Base-by-base conservation (phyloP, 2,113 vertebrate genomes). In the Barnardius zonarius region DNA sequence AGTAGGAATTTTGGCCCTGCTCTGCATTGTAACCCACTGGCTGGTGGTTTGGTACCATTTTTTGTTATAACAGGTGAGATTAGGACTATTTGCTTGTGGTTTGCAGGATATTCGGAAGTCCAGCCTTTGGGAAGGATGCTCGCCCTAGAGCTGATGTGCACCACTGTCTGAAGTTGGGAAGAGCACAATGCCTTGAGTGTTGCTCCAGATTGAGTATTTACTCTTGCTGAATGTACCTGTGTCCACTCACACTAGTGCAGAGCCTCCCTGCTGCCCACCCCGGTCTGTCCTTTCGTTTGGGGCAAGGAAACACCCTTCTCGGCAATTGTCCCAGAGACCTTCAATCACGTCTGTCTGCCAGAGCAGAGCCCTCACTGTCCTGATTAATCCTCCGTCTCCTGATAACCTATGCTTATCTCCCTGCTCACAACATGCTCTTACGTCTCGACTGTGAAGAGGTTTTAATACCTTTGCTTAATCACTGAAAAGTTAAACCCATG, bases 181-280 rank as follows among this genome's bases (percentile, higher is more conserved):
- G 63, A 77, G 9, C 7, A 3, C 30, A 43, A 1, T 33, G 14
- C 33, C 57, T 55, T 44, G 13, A 41, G 16, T 2, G 0, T 44
- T 72, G 30, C 46, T 78, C 35, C 51, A 51, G 12, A 17, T 35
- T 8, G 13, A 83, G 27, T 66, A 31, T 72, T 61, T 72, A 8
- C 17, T 64, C 30, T 81, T 23, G 20, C 43, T 54, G 57, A 78
- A 43, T 25, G 13, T 25, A 12, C 6, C 44, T 48, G 8, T 46
- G 31, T 41, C n/a, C 7, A 8, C 28, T 23, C 17, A 25, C 35
- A 27, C 13, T 35, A 39, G 9, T 0, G 0, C 9, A 48, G 4
- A 62, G 5, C 25, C 10, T 24, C 28, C 11, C 30, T 28, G 10
- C 11, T 25, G 62, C 10, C 7, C 33, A 23, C 27, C 7, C 7